phyloP scores from a whole-genome alignment of 2,888 invertebrate genomes.

The Abscondita cerata region DNA sequence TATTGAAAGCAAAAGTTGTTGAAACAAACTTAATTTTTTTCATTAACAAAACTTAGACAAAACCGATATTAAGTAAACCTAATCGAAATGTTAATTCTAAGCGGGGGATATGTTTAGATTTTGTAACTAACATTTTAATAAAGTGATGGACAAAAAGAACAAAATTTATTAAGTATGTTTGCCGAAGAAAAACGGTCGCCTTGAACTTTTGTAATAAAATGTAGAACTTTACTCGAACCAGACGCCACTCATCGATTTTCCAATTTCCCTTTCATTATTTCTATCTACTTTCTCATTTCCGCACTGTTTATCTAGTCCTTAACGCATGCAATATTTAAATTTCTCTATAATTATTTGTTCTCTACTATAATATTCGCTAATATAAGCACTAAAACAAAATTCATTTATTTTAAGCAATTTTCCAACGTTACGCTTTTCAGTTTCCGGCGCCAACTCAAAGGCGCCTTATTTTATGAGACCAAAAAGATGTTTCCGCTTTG shows the following conservation, averaged over 20 bases:
- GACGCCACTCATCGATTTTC: constrained; percentile 44
- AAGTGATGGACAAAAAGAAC: no score
- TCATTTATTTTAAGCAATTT: not conserved
- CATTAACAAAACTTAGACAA: no score
- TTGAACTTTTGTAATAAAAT: constrained; percentile 33
- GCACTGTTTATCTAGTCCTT: constrained; percentile 14
- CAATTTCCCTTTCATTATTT: constrained; percentile 31
- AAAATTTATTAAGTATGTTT: no score
- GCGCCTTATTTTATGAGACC: constrained; percentile 21
- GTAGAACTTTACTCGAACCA: constrained; percentile 42
- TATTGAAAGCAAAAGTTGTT: no score
- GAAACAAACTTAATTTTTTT: no score
- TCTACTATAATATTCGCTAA: not conserved
- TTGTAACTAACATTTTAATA: no score
- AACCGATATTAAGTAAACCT: no score
- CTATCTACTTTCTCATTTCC: constrained; percentile 20
- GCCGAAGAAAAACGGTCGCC: constrained; percentile 30
- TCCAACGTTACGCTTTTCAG: constrained; percentile 1
- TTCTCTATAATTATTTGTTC: not conserved
- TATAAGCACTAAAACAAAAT: not conserved
- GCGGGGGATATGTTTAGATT: no score
- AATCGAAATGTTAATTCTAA: no score
- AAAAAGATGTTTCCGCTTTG: constrained; percentile 20
- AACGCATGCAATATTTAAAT: constrained; percentile 7
- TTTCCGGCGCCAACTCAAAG: constrained; percentile 22